Evolutionary conservation across 2,888 invertebrate species (phyloP), one percentile per base, ranked within the genome.

Genomic region (Cotesia congregata): DNA sequence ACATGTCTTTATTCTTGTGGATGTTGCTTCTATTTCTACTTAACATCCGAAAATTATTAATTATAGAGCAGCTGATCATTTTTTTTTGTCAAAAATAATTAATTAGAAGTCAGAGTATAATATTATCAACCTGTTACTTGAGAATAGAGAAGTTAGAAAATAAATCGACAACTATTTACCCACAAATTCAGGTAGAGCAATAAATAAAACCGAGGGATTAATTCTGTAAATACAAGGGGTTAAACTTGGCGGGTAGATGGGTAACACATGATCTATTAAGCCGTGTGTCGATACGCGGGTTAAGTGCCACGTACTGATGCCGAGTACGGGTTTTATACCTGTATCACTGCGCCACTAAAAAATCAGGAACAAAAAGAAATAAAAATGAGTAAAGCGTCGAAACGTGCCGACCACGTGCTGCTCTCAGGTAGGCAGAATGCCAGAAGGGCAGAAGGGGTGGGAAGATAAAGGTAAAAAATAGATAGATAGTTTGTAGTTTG

Each of bases 371-470:
- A 50, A 3, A 50, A 50, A 50, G 17, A 50, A 50, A 50, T 50
- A 50, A 50, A 12, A 50, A 50, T 7, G 12, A 50, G 12, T 12
- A 12, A 50, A 50, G 50, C 12, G 12, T 50, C 50, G 50, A 50
- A 50, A 50, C 50, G 50, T 50, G 50, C 50, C 50, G 50, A 50
- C 50, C 50, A 50, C 50, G 50, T 50, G 50, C 50, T 50, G 50
- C 4, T 50, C 4, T 50, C 50, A 50, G 50, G 50, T 50, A 50
- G 50, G 12, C 50, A 30, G 30, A 30, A 30, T 30, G 30, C 30
- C 30, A 30, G 30, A 30, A 30, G 2, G 30, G 7, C 7, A 12
- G 50, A 50, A 50, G 50, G 50, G 50, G 50, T 50, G 50, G 50
- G 12, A 12, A 50, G 9, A 12, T 50, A 12, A 50, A 50, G 50